Evolutionary conservation across 1,140 invertebrate species (phyloP).

Genomic region (Drosophila asahinai): DNA sequence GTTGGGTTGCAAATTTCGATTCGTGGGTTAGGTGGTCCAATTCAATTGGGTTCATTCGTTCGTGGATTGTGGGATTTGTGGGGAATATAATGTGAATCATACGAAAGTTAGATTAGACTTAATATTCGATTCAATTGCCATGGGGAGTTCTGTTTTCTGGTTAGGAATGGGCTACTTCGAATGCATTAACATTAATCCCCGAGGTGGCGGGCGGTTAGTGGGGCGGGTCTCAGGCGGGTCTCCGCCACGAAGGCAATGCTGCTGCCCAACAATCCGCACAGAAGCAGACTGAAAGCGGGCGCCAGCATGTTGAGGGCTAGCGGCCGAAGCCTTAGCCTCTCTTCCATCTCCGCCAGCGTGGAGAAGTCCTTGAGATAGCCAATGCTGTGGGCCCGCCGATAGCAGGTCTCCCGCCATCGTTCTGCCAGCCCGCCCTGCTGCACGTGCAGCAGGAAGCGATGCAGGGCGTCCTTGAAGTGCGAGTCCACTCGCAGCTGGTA

Average conservation of each 20-base stretch:
- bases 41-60: constrained; percentile 38
- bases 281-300: constrained; percentile 48
- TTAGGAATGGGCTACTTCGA: constrained; percentile 65
- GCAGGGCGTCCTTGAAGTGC: constrained; percentile 61
- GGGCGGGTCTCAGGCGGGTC: constrained; percentile 33
- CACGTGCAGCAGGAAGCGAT: constrained; percentile 42
- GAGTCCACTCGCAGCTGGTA: constrained; percentile 65
- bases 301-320: constrained; percentile 38
- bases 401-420: constrained; percentile 37
- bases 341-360: constrained; percentile 30
- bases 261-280: constrained; percentile 46
- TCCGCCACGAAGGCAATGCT: constrained; percentile 54
- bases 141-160: constrained; percentile 13
- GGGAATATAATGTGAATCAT: constrained; percentile 39
- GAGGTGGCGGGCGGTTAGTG: constrained; percentile 38
- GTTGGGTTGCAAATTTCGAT: constrained; percentile 43
- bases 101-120: constrained; percentile 55
- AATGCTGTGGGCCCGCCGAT: constrained; percentile 27
- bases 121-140: constrained; percentile 18
- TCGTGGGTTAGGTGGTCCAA: constrained; percentile 42
- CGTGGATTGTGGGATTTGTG: constrained; percentile 17
- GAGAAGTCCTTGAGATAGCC: constrained; percentile 59
- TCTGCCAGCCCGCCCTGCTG: constrained; percentile 44
- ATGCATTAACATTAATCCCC: constrained; percentile 51
- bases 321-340: constrained; percentile 4